Evolutionary conservation across 92 coral and sea anemone species (phyloP).

Genomic region (Porites divaricata): DNA sequence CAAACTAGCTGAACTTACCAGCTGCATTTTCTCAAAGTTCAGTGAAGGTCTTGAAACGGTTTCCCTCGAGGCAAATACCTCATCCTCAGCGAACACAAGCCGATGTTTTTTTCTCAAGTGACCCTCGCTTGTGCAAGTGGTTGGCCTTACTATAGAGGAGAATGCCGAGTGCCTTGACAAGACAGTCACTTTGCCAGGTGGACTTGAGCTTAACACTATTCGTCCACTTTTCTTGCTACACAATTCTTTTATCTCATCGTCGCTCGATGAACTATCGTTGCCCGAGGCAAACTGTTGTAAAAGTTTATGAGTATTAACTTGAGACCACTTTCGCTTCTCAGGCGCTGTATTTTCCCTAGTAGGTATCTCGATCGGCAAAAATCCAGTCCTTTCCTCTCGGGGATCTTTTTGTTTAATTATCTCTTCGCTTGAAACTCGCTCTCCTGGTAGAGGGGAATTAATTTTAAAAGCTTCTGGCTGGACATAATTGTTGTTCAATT

Average conservation of each 20-base stretch:
- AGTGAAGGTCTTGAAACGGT: slow-evolving; percentile 75
- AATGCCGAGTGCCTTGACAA: slow-evolving; percentile 91
- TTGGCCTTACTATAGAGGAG: slow-evolving; percentile 81
- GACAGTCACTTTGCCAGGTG: slow-evolving; percentile 93
- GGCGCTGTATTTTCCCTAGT: slow-evolving; percentile 61
- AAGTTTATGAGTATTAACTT: slow-evolving; percentile 76
- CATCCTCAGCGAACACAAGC: slow-evolving; percentile 78
- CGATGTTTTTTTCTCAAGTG: slow-evolving; percentile 95
- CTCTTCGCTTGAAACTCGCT: slow-evolving; percentile 54
- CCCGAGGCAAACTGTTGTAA: slow-evolving; percentile 83
- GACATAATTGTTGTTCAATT: slow-evolving; percentile 27
- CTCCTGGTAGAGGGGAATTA: slow-evolving; percentile 19
- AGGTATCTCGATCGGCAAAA: slow-evolving; percentile 35
- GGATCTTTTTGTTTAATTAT: slow-evolving; percentile 12
- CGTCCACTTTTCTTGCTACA: slow-evolving; percentile 71
- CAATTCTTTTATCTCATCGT: slow-evolving; percentile 97
- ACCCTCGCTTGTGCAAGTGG: slow-evolving; percentile 59
- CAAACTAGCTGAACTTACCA: slow-evolving; percentile 48
- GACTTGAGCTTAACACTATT: slow-evolving; percentile 73
- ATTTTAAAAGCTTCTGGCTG: slow-evolving; percentile 9
- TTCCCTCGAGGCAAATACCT: neutral
- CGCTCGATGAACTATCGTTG: slow-evolving; percentile 96
- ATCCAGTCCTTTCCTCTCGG: neutral
- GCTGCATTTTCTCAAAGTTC: slow-evolving; percentile 99
- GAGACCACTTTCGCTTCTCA: slow-evolving; percentile 98